Evolutionary conservation across 2,888 invertebrate species (phyloP).

Genomic region (Pachliopta kotzebuea): DNA sequence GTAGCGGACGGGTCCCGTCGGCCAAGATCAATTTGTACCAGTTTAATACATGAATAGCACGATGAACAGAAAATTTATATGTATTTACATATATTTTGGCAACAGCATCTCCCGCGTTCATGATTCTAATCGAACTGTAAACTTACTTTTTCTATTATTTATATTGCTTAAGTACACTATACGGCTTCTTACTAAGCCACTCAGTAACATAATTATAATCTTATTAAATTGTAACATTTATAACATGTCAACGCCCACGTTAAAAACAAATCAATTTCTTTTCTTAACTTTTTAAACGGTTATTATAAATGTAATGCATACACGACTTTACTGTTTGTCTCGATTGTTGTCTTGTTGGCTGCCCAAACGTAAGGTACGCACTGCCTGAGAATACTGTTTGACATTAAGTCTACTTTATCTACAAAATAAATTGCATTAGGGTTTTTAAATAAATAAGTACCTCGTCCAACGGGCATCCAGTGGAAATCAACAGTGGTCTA

Average conservation of each 20-base stretch:
- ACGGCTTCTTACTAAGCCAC: conserved; percentile 23
- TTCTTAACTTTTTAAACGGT: background rate
- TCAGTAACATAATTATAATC: conserved; percentile 27
- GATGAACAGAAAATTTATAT: conserved; percentile 60
- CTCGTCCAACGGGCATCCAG: conserved; percentile 97
- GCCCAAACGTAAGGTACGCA: too few species aligned
- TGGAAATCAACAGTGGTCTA: conserved; percentile 90
- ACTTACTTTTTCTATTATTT: background rate
- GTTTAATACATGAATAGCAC: conserved; percentile 54
- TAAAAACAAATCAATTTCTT: background rate
- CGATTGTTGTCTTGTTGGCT: too few species aligned
- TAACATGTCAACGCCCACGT: conserved; percentile 18
- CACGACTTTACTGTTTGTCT: background rate
- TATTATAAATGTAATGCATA: background rate
- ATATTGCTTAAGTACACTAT: background rate
- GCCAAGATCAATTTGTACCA: conserved; percentile 51
- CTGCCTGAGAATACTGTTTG: too few species aligned
- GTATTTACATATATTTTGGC: background rate
- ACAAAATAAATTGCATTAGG: background rate
- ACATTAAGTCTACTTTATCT: too few species aligned
- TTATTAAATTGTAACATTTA: conserved; percentile 24
- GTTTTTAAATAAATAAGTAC: conserved; percentile 71
- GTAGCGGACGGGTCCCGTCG: conserved; percentile 65
- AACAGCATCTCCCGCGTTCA: background rate
- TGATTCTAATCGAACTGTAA: background rate